Conservation (phyloP, 2,113 vertebrate species). For the Uropsilus gracilis region DNA sequence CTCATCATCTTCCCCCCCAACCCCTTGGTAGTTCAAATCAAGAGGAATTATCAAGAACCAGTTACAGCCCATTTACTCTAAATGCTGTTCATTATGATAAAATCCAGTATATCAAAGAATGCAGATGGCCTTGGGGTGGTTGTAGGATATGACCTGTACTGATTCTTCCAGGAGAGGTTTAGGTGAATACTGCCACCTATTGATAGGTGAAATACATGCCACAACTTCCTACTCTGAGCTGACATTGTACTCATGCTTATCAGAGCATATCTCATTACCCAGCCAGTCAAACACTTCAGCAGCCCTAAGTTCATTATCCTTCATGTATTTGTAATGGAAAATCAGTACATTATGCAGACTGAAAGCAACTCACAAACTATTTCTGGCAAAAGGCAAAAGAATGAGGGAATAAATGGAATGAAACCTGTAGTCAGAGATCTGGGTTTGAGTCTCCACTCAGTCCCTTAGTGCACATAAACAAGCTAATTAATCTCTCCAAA, state of each 20-base stretch:
- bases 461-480: neutral
- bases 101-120: constrained; percentile 20
- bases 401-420: neutral
- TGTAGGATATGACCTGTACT: constrained; percentile 53
- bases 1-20: neutral
- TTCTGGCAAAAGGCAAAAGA: constrained; percentile 21
- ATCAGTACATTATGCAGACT: neutral
- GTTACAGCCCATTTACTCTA: neutral
- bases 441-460: constrained; percentile 46
- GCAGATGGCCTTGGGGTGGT: constrained; percentile 61
- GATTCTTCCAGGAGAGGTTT: constrained; percentile 72
- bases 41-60: neutral
- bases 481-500: constrained; percentile 27
- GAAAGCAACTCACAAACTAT: constrained; percentile 1
- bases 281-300: neutral
- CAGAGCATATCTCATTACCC: neutral
- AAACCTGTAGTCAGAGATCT: neutral
- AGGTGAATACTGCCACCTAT: constrained; percentile 85
- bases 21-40: neutral
- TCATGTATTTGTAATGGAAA: constrained; percentile 2
- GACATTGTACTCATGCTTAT: neutral
- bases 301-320: constrained; percentile 26
- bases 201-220: constrained; percentile 74
- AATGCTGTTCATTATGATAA: constrained; percentile 24
- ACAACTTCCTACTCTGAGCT: constrained; percentile 25